Evolutionary conservation across 2,113 vertebrate species (phyloP).

Genomic region (Xiphophorus hellerii): DNA sequence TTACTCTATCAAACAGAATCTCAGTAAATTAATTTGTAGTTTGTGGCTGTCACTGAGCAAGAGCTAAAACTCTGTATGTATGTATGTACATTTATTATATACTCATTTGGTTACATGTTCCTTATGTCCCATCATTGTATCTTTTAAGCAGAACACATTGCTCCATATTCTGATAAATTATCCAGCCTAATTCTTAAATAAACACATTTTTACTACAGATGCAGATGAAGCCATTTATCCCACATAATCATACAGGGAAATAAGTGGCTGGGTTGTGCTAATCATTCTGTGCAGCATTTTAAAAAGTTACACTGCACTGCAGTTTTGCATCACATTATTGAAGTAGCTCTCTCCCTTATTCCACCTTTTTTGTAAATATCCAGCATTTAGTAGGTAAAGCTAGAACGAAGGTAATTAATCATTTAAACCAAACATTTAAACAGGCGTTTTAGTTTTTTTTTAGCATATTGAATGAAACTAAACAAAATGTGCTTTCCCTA

Average conservation of each 20-base stretch:
- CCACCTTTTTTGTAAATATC: slow-evolving; percentile 33
- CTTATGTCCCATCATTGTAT: slow-evolving; percentile 5
- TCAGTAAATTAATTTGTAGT: too few relatives aligned
- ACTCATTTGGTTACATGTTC: slow-evolving; percentile 6
- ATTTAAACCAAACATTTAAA: not conserved
- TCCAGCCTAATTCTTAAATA: slow-evolving; percentile 47
- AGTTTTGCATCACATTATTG: slow-evolving; percentile 56
- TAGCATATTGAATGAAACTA: not conserved
- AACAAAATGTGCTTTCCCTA: not conserved
- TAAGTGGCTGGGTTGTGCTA: slow-evolving; percentile 53
- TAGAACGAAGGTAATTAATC: slow-evolving; percentile 20
- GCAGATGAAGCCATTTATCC: slow-evolving; percentile 58
- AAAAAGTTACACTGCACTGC: slow-evolving; percentile 36
- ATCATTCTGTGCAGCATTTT: slow-evolving; percentile 54
- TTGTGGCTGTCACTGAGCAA: too few relatives aligned
- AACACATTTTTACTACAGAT: slow-evolving; percentile 37
- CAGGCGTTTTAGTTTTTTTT: not conserved
- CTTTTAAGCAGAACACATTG: slow-evolving; percentile 16
- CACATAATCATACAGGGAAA: slow-evolving; percentile 46
- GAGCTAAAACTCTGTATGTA: not conserved
- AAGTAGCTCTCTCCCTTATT: slow-evolving; percentile 28
- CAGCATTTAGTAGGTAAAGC: slow-evolving; percentile 40
- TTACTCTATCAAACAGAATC: too few relatives aligned
- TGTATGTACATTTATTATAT: not conserved
- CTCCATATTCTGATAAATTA: slow-evolving; percentile 45